phyloP scores from a whole-genome alignment of 2,113 vertebrate genomes.

The Dicrurus megarhynchus region DNA sequence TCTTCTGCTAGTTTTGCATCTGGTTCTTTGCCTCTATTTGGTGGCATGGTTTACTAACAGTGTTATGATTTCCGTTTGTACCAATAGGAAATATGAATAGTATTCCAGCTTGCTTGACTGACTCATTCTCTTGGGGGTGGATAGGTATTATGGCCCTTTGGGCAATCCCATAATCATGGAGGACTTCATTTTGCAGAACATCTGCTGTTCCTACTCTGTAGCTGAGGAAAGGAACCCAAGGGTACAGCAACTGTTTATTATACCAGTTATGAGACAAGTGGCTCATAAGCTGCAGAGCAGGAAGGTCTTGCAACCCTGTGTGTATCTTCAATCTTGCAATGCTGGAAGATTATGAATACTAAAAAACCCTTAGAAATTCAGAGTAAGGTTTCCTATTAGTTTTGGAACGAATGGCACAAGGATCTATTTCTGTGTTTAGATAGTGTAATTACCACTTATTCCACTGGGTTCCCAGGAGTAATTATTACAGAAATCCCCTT shows the following conservation, averaged over 20 bases:
- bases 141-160: not conserved
- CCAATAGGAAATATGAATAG: not conserved
- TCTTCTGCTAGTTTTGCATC: not conserved
- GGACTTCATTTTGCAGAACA: slow-evolving; percentile 18
- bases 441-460: slow-evolving; percentile 36
- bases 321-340: not conserved
- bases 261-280: not conserved
- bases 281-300: not conserved
- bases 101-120: not conserved
- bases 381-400: not conserved
- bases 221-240: not conserved
- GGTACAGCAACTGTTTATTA: not conserved
- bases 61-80: not conserved
- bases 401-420: not conserved
- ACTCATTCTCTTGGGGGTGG: not conserved
- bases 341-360: not conserved
- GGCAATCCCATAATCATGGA: not conserved
- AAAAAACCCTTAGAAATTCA: not conserved
- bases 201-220: not conserved
- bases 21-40: not conserved
- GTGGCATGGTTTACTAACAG: not conserved
- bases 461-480: not conserved
- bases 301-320: not conserved
- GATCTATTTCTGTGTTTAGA: slow-evolving; percentile 21
- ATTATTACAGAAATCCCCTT: slow-evolving; percentile 48